phyloP scores from a whole-genome alignment of 2,888 invertebrate genomes.

The Drosophila incognita region DNA sequence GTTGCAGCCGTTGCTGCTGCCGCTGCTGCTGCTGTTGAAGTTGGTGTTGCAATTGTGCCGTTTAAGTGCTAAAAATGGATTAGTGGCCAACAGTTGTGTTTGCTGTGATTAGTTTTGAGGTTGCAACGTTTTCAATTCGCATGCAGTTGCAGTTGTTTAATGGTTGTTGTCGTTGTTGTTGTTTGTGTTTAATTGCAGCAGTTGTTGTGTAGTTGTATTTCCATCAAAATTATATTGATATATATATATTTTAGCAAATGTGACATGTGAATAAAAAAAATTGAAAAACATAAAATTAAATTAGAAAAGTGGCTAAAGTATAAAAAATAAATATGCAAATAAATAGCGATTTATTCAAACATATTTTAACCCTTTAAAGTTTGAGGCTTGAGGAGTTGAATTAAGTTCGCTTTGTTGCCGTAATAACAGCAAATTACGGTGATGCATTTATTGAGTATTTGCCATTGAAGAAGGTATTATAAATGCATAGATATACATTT shows the following conservation, averaged over 20 bases:
- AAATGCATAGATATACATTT: not conserved
- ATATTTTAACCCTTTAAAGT: not conserved
- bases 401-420: not conserved
- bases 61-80: conserved; percentile 85
- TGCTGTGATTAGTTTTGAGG: conserved; percentile 72
- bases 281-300: conserved; percentile 32
- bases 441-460: not conserved
- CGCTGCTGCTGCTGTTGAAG: conserved; percentile 58
- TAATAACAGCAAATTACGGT: not conserved
- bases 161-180: conserved; percentile 37
- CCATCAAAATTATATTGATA: conserved; percentile 29
- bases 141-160: conserved; percentile 51
- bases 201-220: conserved; percentile 15
- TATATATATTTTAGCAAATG: conserved; percentile 32
- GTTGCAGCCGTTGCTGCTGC: conserved; percentile 47
- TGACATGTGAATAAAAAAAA: conserved; percentile 67
- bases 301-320: conserved; percentile 17
- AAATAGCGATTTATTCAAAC: not conserved
- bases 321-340: not conserved
- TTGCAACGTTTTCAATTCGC: conserved; percentile 36
- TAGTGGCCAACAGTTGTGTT: conserved; percentile 76
- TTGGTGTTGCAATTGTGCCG: conserved; percentile 33
- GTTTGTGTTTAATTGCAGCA: conserved; percentile 18
- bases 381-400: too few species aligned
- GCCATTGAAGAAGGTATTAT: not conserved